phyloP scores from a whole-genome alignment of 2,113 vertebrate genomes.

The Rhinoderma darwinii region DNA sequence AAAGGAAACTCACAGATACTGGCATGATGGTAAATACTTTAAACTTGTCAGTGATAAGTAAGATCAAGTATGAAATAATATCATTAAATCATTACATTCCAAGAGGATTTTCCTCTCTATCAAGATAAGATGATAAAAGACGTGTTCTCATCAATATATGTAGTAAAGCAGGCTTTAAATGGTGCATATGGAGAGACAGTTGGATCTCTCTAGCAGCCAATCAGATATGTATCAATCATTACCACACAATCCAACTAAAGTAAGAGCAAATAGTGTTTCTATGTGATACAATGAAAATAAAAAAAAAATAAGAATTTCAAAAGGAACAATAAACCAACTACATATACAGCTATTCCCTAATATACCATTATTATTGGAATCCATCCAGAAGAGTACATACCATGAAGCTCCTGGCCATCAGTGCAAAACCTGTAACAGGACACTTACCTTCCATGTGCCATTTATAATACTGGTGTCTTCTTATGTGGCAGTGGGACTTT shows the following conservation, averaged over 20 bases:
- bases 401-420: too few relatives aligned
- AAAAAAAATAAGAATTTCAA: not conserved
- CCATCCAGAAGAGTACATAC: not conserved
- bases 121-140: not conserved
- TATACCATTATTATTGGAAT: not conserved
- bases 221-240: not conserved
- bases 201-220: not conserved
- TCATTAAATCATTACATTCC: not conserved
- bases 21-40: not conserved
- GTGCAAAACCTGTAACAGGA: too few relatives aligned
- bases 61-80: not conserved
- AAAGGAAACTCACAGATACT: constrained; percentile 2
- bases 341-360: too few relatives aligned
- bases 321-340: not conserved
- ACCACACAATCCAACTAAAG: not conserved
- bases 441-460: too few relatives aligned
- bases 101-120: not conserved
- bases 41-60: not conserved
- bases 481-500: too few relatives aligned
- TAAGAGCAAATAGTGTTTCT: not conserved
- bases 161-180: not conserved
- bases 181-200: not conserved
- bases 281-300: not conserved
- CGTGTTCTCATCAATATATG: not conserved
- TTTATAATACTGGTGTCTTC: too few relatives aligned